phyloP scores from a whole-genome alignment of 2,797 vertebrate genomes.

The Cirrhinus molitorella region DNA sequence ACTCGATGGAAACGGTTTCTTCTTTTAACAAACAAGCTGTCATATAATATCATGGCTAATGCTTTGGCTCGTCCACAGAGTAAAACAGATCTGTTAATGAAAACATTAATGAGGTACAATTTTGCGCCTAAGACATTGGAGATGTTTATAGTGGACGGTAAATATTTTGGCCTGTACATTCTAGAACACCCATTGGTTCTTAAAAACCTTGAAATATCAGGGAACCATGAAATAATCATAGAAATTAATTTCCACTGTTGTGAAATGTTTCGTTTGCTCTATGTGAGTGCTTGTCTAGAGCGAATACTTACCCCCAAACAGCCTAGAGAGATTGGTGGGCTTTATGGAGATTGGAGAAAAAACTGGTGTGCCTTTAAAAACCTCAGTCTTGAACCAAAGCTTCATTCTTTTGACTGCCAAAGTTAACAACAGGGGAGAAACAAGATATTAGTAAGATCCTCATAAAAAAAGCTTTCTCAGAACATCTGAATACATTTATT shows the following conservation, averaged over 20 bases:
- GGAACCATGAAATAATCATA: background rate
- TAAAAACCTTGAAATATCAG: background rate
- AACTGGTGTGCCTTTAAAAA: background rate
- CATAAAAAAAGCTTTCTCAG: conserved; percentile 14
- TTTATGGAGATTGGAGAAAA: background rate
- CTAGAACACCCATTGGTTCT: background rate
- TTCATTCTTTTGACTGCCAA: conserved; percentile 21
- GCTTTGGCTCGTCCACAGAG: background rate
- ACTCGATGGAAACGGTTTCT: background rate
- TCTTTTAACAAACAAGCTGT: conserved; percentile 8
- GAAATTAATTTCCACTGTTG: background rate
- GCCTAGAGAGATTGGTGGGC: background rate
- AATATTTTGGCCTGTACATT: conserved; percentile 12
- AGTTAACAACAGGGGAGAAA: conserved; percentile 32
- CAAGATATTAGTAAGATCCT: conserved; percentile 6
- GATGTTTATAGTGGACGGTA: background rate
- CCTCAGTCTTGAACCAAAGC: conserved; percentile 8
- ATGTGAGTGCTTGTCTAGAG: background rate
- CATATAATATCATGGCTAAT: conserved; percentile 1
- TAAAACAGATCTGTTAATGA: conserved; percentile 12
- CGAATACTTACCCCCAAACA: background rate
- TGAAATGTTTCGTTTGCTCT: background rate
- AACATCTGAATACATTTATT: conserved; percentile 35
- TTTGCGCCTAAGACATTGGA: background rate
- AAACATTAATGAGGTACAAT: background rate